Conservation (phyloP, 2,113 vertebrate species). For the Tragelaphus imberbis region DNA sequence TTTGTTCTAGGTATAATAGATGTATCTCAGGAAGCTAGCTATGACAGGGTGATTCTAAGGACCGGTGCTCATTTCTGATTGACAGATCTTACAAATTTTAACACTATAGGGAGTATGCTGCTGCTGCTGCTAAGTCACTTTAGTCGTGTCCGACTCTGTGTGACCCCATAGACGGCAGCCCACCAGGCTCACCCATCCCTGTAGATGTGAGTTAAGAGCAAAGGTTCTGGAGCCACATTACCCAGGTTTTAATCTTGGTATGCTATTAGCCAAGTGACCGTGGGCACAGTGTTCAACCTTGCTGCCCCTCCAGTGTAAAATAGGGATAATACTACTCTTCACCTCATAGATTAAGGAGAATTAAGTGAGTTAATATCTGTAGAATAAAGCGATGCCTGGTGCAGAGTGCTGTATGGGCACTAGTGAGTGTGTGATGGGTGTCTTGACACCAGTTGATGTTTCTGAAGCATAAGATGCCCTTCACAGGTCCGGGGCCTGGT, state of each 20-base stretch:
- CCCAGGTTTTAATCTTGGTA: background rate
- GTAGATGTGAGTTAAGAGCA: background rate
- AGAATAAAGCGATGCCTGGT: background rate
- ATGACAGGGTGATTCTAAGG: background rate
- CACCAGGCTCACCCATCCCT: too few relatives aligned
- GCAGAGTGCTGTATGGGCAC: background rate
- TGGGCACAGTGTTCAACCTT: background rate
- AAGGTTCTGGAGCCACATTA: background rate
- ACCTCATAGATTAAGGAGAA: background rate
- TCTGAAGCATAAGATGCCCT: background rate
- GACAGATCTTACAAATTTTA: background rate
- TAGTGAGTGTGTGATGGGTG: too few relatives aligned
- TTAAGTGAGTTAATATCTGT: background rate
- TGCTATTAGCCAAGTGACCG: background rate
- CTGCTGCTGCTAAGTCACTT: too few relatives aligned
- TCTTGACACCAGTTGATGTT: background rate
- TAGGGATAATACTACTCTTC: background rate
- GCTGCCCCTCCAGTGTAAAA: background rate
- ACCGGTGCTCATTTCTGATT: background rate
- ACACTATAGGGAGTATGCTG: too few relatives aligned
- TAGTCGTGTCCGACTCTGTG: too few relatives aligned
- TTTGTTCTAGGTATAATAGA: background rate
- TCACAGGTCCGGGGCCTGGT: background rate
- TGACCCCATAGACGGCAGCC: too few relatives aligned
- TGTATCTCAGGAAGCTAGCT: background rate